Base-by-base conservation (phyloP, 2,797 vertebrate species). In the Myotis daubentonii region DNA sequence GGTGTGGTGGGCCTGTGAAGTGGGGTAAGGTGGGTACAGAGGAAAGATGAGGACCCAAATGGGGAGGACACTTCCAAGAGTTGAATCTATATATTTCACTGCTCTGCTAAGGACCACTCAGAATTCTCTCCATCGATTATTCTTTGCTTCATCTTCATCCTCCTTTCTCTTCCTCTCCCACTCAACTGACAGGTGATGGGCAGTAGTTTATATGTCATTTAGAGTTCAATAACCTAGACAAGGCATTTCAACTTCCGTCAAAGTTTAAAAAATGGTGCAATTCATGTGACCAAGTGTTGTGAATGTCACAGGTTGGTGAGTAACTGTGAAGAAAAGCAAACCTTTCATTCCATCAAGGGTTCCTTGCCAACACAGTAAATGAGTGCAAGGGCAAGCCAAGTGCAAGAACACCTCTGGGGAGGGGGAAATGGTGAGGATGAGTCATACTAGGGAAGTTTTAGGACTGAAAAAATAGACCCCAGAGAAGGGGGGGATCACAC, bases 381-480 rank as follows among this genome's bases (percentile, higher is more conserved):
- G 93, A 96, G 81, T 68, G 55, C 93, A 81, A 97, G 96, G 93
- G 88, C 95, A 92, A 96, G 76, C 47, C 92, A 96, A 96, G 80
- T 60, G 75, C 68, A 93, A 93, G 84, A 92, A 87, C 80, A 94
- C 82, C 65, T 25, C 76, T 78, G 28, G 66, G 53, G 55, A 79
- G 51, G 72, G 68, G 38, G 0, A 30, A 53, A 33, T n/a, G 55
- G 22, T 11, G 30, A 96, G n/a, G 72, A 89, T 94, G 89, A 94
- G 95, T 94, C 65, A 93, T 74, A 76, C 76, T 88, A 76, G 78
- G 79, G 93, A 97, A 96, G 95, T 93, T 87, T 92, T 65, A 25
- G 87, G 41, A 70, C 55, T 81, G 25, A 80, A 88, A 87, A 96
- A 88, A 79, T 15, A 95, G 89, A 82, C 19, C 28, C 72, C 68